These are phyloP conservation scores for Chouioia cunea DNA, from an alignment of 2,888 invertebrate species.

Conservation along the genomic window DNA sequence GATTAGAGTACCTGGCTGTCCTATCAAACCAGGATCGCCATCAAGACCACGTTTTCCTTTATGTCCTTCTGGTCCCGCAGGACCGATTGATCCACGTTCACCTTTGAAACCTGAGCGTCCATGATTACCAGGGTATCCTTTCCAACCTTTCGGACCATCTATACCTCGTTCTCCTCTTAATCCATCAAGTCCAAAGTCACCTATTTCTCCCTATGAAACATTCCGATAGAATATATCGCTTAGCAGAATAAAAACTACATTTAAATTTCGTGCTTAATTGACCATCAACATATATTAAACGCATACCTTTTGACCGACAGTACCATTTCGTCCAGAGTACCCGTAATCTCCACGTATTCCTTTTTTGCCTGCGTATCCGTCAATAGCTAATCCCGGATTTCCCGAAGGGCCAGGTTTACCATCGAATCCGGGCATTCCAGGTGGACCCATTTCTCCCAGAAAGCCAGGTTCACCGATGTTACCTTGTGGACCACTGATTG, in stretches of 20 bases:
- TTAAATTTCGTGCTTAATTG: neutral
- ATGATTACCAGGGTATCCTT: slow-evolving; percentile 58
- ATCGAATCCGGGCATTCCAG: slow-evolving; percentile 79
- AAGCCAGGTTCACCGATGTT: slow-evolving; percentile 74
- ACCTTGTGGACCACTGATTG: slow-evolving; percentile 79
- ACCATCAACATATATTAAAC: neutral
- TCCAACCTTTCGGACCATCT: slow-evolving; percentile 58
- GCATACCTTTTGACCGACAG: slow-evolving; percentile 64
- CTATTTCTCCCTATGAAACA: slow-evolving; percentile 62
- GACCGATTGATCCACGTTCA: slow-evolving; percentile 65
- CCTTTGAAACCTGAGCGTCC: slow-evolving; percentile 73
- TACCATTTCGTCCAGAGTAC: slow-evolving; percentile 64
- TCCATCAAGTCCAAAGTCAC: slow-evolving; percentile 69
- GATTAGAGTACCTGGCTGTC: slow-evolving; percentile 68
- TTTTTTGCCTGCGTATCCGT: slow-evolving; percentile 55
- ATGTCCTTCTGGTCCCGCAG: slow-evolving; percentile 65
- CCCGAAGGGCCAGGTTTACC: slow-evolving; percentile 81
- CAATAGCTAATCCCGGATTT: slow-evolving; percentile 70
- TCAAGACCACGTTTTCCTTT: slow-evolving; percentile 67
- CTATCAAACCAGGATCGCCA: slow-evolving; percentile 70
- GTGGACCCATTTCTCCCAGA: slow-evolving; percentile 76
- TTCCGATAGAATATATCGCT: neutral
- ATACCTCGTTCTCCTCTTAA: slow-evolving; percentile 76
- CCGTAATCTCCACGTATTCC: slow-evolving; percentile 65
- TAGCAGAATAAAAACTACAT: neutral